These are phyloP conservation scores for Philopotamus ludificatus DNA, from an alignment of 1,140 invertebrate genomes.

Conservation along the genomic window DNA sequence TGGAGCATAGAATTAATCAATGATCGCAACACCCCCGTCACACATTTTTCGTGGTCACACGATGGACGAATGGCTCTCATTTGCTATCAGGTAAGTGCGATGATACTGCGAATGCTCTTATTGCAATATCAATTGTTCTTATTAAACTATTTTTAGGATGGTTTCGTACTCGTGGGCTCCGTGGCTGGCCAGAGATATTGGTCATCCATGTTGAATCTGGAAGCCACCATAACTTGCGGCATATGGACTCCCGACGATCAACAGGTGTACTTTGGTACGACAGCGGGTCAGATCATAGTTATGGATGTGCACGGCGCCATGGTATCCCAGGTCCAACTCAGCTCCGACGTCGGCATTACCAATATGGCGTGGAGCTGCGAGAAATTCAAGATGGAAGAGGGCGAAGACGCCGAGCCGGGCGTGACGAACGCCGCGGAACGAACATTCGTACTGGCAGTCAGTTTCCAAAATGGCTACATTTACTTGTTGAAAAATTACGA, in stretches of 20 bases:
- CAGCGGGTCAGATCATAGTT: constrained; percentile 88
- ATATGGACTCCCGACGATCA: constrained; percentile 98
- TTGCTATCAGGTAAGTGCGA: constrained; percentile 83
- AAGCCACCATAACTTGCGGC: constrained; percentile 91
- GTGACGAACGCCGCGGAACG: constrained; percentile 55
- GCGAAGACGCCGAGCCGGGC: constrained; percentile 67
- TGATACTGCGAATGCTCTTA: neutral
- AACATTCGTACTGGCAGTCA: constrained; percentile 80
- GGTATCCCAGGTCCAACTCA: constrained; percentile 86
- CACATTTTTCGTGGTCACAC: constrained; percentile 97
- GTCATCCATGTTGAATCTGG: constrained; percentile 95
- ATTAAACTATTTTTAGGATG: constrained; percentile 63
- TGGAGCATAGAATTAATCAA: constrained; percentile 99
- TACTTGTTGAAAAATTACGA: constrained; percentile 88
- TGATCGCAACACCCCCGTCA: constrained; percentile 93
- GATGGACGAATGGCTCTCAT: constrained; percentile 98
- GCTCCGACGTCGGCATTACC: constrained; percentile 77
- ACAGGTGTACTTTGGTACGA: constrained; percentile 95
- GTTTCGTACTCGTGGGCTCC: constrained; percentile 93
- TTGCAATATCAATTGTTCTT: neutral
- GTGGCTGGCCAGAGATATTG: constrained; percentile 97
- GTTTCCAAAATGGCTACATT: constrained; percentile 84
- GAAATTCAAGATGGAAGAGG: constrained; percentile 98
- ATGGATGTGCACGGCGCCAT: constrained; percentile 95
- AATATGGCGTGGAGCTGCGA: constrained; percentile 96